These are phyloP conservation scores for Poeciliopsis infans DNA, from an alignment of 2,797 vertebrate species.

Conservation along the genomic window DNA sequence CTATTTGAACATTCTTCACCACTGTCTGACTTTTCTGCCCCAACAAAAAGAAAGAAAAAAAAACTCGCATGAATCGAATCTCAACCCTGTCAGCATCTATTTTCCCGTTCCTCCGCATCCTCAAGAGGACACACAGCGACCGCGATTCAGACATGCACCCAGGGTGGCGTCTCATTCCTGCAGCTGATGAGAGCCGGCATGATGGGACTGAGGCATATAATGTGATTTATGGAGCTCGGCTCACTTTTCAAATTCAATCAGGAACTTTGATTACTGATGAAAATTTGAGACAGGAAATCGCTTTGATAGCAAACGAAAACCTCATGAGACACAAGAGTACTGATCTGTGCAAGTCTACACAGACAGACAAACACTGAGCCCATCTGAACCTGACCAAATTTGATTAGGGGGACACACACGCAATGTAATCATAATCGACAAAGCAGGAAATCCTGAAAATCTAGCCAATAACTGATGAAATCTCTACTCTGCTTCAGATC, in stretches of 20 bases:
- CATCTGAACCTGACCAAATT: constrained; percentile 59
- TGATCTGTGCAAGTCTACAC: constrained; percentile 44
- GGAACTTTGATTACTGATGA: constrained; percentile 84
- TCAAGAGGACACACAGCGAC: constrained; percentile 29
- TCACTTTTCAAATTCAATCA: constrained; percentile 84
- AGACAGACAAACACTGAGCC: constrained; percentile 40
- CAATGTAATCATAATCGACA: constrained; percentile 57
- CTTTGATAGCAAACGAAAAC: constrained; percentile 82
- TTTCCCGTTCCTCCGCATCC: constrained; percentile 33
- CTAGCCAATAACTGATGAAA: constrained; percentile 43
- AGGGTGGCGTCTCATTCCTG: constrained; percentile 67
- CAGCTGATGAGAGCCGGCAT: constrained; percentile 70
- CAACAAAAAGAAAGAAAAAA: constrained; percentile 14
- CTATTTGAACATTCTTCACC: constrained; percentile 13
- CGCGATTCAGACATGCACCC: constrained; percentile 48
- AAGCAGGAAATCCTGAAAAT: constrained; percentile 60
- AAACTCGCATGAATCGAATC: constrained; percentile 47
- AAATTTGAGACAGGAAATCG: constrained; percentile 82
- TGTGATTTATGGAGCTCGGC: constrained; percentile 78
- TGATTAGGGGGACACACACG: constrained; percentile 65
- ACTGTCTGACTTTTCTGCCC: constrained; percentile 24
- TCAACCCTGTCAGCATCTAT: constrained; percentile 53
- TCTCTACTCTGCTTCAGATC: constrained; percentile 39
- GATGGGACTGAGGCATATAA: constrained; percentile 80
- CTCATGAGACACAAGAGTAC: constrained; percentile 68